A percentile compares a stretch with the other conserved stretches of the same genome.
Conservation (phyloP, 2,888 invertebrate species). For the Stenichneumon culpator region DNA sequence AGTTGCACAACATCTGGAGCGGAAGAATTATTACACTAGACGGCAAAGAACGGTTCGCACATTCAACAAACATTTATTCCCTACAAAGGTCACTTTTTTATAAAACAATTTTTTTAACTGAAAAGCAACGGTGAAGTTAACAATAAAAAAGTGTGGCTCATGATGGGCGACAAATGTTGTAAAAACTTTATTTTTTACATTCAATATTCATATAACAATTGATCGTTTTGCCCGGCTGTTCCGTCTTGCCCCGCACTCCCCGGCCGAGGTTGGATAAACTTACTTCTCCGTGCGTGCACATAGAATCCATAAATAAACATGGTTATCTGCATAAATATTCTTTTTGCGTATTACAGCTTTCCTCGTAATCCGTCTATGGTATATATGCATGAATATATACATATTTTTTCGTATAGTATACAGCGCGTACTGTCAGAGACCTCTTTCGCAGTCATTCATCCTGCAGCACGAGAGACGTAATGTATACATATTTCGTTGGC, state of each 20-base stretch:
- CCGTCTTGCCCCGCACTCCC: not conserved
- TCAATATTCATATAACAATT: not conserved
- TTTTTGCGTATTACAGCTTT: constrained; percentile 33
- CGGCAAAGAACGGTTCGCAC: not conserved
- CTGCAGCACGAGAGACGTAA: not conserved
- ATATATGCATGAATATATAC: not conserved
- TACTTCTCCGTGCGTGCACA: not conserved
- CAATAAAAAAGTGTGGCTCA: not conserved
- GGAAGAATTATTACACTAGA: not conserved
- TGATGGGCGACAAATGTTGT: not conserved
- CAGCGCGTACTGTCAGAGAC: not conserved
- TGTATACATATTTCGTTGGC: not conserved
- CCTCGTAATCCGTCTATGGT: constrained; percentile 29
- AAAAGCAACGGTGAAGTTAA: not conserved
- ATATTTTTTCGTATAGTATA: constrained; percentile 40
- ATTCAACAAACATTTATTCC: not conserved
- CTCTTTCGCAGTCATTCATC: constrained; percentile 32
- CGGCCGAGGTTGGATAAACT: not conserved
- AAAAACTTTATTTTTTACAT: not conserved
- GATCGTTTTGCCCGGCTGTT: not conserved
- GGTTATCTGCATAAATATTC: constrained; percentile 39
- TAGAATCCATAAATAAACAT: constrained; percentile 51
- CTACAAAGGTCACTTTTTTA: not conserved
- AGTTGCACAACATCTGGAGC: constrained; percentile 2
- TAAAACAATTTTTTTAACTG: no score